phyloP scores from a whole-genome alignment of 2,113 vertebrate genomes.

The Brachionichthys hirsutus region DNA sequence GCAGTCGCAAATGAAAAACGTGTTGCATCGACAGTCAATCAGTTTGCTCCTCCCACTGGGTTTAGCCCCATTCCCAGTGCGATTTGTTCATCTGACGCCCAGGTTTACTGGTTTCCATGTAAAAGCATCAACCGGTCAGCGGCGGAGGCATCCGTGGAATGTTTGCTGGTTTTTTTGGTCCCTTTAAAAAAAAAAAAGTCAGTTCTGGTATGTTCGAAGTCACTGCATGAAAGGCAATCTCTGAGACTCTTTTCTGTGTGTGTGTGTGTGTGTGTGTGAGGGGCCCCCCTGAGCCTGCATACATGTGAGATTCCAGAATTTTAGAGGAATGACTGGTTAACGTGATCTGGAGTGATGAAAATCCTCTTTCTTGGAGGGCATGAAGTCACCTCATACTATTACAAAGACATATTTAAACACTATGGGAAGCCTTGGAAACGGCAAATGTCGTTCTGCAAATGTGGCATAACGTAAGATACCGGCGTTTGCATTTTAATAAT shows the following conservation, averaged over 20 bases:
- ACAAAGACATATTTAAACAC: no score
- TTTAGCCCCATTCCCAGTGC: constrained; percentile 44
- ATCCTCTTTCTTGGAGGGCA: no score
- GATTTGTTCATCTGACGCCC: constrained; percentile 40
- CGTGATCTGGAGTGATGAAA: constrained; percentile 14
- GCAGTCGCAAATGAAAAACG: not conserved
- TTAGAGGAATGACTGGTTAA: constrained; percentile 26
- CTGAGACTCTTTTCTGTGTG: constrained; percentile 2
- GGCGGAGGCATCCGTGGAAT: constrained; percentile 73
- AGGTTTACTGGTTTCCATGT: constrained; percentile 69
- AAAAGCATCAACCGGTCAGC: constrained; percentile 74
- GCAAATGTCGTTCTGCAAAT: no score
- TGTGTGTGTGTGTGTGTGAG: constrained; percentile 6
- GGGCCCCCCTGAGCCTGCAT: not conserved
- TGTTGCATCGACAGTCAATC: constrained; percentile 1
- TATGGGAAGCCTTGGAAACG: no score
- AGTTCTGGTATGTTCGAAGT: constrained; percentile 45
- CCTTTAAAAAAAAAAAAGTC: constrained; percentile 26
- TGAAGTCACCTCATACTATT: no score
- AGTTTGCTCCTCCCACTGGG: constrained; percentile 13
- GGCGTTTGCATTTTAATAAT: no score
- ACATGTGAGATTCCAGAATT: constrained; percentile 28
- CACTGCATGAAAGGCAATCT: constrained; percentile 15
- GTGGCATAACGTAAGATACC: no score
- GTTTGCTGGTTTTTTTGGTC: constrained; percentile 59